phyloP scores from a whole-genome alignment of 2,113 vertebrate genomes.

The Pygoscelis antarcticus region DNA sequence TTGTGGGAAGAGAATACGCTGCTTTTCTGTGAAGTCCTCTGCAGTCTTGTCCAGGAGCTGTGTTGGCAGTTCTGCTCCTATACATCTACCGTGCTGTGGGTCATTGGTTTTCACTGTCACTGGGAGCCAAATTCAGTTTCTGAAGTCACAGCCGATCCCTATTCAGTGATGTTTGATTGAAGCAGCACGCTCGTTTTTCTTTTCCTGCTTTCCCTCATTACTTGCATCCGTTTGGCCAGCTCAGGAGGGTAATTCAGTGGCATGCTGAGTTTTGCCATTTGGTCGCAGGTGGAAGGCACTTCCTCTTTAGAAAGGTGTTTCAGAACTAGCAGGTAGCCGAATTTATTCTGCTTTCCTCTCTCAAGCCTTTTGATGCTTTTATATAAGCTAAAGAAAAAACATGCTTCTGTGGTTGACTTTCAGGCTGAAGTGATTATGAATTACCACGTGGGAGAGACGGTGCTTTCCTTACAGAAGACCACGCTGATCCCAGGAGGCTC shows the following conservation, averaged over 20 bases:
- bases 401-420: not conserved
- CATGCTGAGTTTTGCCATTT: conserved; percentile 18
- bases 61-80: not conserved
- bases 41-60: not conserved
- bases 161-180: not conserved
- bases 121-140: not conserved
- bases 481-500: conserved; percentile 96
- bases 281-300: conserved; percentile 23
- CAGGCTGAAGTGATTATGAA: conserved; percentile 97
- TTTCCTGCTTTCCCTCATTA: not conserved
- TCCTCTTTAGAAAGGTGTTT: not conserved
- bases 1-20: not conserved
- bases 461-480: conserved; percentile 96
- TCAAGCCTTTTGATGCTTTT: not conserved
- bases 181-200: not conserved
- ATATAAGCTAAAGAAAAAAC: not conserved
- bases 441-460: conserved; percentile 94
- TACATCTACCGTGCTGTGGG: not conserved
- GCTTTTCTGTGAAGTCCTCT: not conserved
- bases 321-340: not conserved
- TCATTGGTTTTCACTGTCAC: not conserved
- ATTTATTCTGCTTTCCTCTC: not conserved
- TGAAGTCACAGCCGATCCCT: not conserved
- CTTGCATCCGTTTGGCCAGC: not conserved
- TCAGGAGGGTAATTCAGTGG: not conserved